Percentiles rank a stretch among this genome's conserved stretches.
phyloP scores from a whole-genome alignment of 2,888 invertebrate genomes.

The Drosophila phalerata region DNA sequence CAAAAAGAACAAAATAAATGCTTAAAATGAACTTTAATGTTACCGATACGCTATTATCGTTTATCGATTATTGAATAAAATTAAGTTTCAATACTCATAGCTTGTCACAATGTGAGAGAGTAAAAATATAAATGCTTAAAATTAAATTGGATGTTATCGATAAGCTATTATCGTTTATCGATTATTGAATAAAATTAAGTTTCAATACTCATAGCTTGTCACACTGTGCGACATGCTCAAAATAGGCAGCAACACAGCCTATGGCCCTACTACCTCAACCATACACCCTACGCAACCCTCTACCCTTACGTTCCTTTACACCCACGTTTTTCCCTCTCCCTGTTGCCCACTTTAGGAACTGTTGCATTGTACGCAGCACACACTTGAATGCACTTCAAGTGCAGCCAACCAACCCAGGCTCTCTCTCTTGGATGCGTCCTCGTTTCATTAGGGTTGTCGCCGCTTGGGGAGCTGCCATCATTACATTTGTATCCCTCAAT shows the following conservation, averaged over 20 bases:
- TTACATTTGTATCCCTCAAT: constrained; percentile 26
- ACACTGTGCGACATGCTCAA: constrained; percentile 15
- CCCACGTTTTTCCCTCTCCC: not conserved
- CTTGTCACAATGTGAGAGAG: too few species aligned
- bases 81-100: too few species aligned
- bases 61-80: not conserved
- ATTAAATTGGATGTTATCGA: not conserved
- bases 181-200: too few species aligned
- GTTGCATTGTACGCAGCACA: constrained; percentile 61
- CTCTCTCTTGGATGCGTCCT: constrained; percentile 22
- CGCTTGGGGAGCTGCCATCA: constrained; percentile 17
- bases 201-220: constrained; percentile 5
- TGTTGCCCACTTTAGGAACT: constrained; percentile 39
- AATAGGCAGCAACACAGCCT: not conserved
- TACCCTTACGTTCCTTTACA: not conserved
- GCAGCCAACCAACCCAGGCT: constrained; percentile 54
- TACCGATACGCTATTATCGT: not conserved
- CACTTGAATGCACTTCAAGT: constrained; percentile 69
- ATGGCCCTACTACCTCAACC: not conserved
- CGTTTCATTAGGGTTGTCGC: constrained; percentile 35
- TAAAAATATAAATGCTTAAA: too few species aligned
- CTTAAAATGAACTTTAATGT: not conserved
- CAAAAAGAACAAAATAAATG: too few species aligned
- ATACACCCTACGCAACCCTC: not conserved
- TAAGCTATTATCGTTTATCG: not conserved